Base-by-base conservation (phyloP, 1,140 invertebrate genomes). In the Patella vulgata region DNA sequence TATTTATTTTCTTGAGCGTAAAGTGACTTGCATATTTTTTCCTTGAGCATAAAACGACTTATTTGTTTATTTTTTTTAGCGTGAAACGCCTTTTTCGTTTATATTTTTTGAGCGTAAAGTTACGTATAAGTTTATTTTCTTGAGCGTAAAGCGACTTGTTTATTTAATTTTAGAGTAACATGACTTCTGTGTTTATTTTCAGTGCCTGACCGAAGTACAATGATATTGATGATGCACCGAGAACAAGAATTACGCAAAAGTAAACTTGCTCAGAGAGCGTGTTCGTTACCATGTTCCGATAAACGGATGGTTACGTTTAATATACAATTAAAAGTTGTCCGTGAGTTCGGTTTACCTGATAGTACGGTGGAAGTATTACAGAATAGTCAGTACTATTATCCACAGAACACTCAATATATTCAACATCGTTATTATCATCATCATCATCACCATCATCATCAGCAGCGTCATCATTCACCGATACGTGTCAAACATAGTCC, bases 321-420 rank as follows among this genome's bases (percentile, higher is more conserved):
- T 86, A 90, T 97, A 31, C 90, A 93, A 46, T 83, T 97, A 59
- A 87, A 94, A 6, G 94, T 96, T 1, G 95, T 97, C 0, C 87
- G 96, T 36, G 95, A 98, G 82, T 95, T 96, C 82, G 95, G 95
- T 78, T 87, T 96, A 40, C 96, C 96, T 0, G 96, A 98, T 82
- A 88, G 91, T 9, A 93, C 95, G 12, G 92, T 93, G 0, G 92
- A 96, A 82, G 87, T 94, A 44, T 83, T 95, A 30, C 91, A 94
- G 76, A 85, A 81, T 54, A 72, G 71, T 12, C 75, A 76, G 39
- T 77, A 68, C 50, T 80, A 77, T 59, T 74, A 76, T 44, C 53
- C 70, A 33, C 63, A 65, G 9, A 48, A 52, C 52, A 57, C 47
- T 39, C 47, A 51, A 17, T 43, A 28, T 23, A 44, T 60, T 27